Base-by-base conservation (phyloP, 2,888 invertebrate genomes). In the Drosophila subsilvestris region DNA sequence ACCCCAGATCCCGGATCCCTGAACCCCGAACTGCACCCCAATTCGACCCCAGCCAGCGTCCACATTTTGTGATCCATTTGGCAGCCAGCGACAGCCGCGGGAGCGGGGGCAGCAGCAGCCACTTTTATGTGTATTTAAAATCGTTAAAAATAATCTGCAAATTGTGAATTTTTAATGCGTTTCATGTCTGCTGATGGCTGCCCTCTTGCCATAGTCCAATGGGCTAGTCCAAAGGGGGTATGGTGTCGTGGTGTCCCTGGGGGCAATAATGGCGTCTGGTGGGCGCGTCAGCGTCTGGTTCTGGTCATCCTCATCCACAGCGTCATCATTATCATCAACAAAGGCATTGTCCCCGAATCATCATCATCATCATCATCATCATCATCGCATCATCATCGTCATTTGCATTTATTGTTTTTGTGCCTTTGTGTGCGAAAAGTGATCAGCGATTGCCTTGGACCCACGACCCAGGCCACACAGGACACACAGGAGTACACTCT, bases 331-430 rank as follows among this genome's bases (percentile, higher is more conserved):
- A 60, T 53, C 54, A 37, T 42, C 48, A 57, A 48, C 47, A 43
- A 43, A 57, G 57, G 48, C 48, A 57, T 57, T 57, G 57, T 57
- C 22, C 57, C n/a, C 32, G 57, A 14, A 12, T 29, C 56, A 53
- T 54, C 65, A 32, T 53, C 59, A 47, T 67, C 65, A 54, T 49
- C 42, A 29, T 67, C 56, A 55, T 55, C 45, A 42, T 55, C 69
- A 43, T 61, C 27, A 27, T 20, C 63, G 55, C n/a, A n/a, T 78
- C 70, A 78, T 6, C 37, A 37, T 67, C 77, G 82, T 87, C 80
- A 86, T 86, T 86, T 86, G 88, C 85, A 84, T 88, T 88, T 79
- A 86, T 86, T 88, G 85, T 86, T 86, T 86, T 88, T 86, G 81
- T 79, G 86, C 84, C 70, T 79, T 86, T 86, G 81, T 86, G 88